Evolutionary conservation across 37 sponge, comb jelly and placozoan species (phyloP), one percentile per base, ranked within the genome.

Genomic region (Corticium candelabrum): DNA sequence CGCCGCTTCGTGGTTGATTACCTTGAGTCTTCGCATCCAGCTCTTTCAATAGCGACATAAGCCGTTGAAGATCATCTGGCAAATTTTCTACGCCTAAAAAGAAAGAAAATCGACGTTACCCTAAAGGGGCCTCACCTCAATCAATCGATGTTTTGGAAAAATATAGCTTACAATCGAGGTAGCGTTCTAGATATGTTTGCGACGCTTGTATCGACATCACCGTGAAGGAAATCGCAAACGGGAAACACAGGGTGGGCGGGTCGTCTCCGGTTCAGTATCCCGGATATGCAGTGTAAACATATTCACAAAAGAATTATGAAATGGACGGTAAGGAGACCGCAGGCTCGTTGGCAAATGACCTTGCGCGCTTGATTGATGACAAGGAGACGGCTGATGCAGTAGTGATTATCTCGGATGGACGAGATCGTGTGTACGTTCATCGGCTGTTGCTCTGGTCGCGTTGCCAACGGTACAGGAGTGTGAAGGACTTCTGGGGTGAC

Each of bases 61-160:
- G 92, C 37, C 98, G 82, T 80, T 92, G 90, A 67, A 97, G 74
- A 41, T 97, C 98, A 33, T 83, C 79, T 32, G 98, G 94, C 29
- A 97, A 83, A 69, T 74, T 83, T 67, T 94, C 92, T 31, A 97
- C 93, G 68, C 87, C 93, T 92, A 21, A 21, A 27, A 50, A 21
- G 21, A 21, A 50, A 50, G 62, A 50, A 21, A 11, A 27, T 50
- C 21, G 62, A n/a, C n/a, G n/a, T n/a, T n/a, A n/a, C n/a, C n/a
- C n/a, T n/a, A 50, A 50, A 50, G 62, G 62, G 21, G 62, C 62
- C 15, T 21, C 15, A 50, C 62, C 62, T n/a, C n/a, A n/a, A n/a
- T n/a, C n/a, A n/a, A n/a, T n/a, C n/a, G n/a, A n/a, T n/a, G n/a
- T n/a, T n/a, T n/a, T n/a, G n/a, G 62, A 50, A 27, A 11, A 50